Evolutionary conservation across 2,113 vertebrate genomes (phyloP).

Genomic region (Poicephalus meyeri): DNA sequence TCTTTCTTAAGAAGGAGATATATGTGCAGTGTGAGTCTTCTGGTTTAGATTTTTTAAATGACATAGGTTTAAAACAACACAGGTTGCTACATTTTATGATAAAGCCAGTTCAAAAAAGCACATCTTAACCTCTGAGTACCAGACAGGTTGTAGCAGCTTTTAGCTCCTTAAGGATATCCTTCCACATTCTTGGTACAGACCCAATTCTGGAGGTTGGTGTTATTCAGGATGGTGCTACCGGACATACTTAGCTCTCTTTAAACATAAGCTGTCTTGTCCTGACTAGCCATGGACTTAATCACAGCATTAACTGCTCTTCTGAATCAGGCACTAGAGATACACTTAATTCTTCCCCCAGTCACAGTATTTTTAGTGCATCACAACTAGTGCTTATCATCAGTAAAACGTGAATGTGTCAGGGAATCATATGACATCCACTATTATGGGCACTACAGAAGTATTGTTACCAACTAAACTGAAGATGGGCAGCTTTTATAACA

Average conservation of each 20-base stretch:
- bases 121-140: neutral
- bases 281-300: constrained; percentile 55
- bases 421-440: neutral
- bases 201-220: neutral
- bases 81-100: neutral
- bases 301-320: constrained; percentile 44
- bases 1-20: neutral
- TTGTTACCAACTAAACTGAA: neutral
- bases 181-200: neutral
- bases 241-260: constrained; percentile 51
- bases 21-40: neutral
- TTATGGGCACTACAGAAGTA: neutral
- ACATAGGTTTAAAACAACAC: neutral
- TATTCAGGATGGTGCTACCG: neutral
- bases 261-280: constrained; percentile 42
- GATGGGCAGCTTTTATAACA: neutral
- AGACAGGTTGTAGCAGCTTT: neutral
- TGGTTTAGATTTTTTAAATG: neutral
- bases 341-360: constrained; percentile 33
- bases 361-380: constrained; percentile 21
- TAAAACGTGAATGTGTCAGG: neutral
- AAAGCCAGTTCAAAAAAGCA: neutral
- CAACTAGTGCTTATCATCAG: neutral
- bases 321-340: constrained; percentile 31
- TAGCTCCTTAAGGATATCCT: neutral